Base-by-base conservation (phyloP, 2,113 vertebrate genomes). In the Psophia crepitans region DNA sequence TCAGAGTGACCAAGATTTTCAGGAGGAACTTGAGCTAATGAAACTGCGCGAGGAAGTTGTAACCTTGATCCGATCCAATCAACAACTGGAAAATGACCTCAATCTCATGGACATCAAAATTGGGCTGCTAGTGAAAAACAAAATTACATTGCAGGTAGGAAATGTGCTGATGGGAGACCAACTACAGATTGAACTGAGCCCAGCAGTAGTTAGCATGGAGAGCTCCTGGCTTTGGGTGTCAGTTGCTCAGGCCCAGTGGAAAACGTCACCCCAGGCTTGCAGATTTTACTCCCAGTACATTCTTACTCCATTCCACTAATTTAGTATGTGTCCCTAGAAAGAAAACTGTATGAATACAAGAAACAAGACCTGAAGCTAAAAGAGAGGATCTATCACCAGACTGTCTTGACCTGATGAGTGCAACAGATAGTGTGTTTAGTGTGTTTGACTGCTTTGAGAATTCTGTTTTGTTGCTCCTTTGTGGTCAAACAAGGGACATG, bases 41-140 rank as follows among this genome's bases (percentile, higher is more conserved):
- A 98, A 98, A 43, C 98, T 99, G 76, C 98, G 99, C 20, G 99
- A 99, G 90, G 99, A 99, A 93, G 99, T 99, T 87, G 98, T 99
- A 87, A 99, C 99, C 79, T 98, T 99, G 94, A 99, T 99, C 93
- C 99, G 99, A 90, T 99, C 99, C 85, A 99, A 99, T 97, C 99
- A 99, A 96, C 99, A 99, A 92, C 98, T 99, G 96, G 99, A 99
- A 98, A 99, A 99, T 60, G 99, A 99, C 96, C 99, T 99, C 85
- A 99, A 99, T 96, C 98, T 99, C 96, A 99, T 99, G 99, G 99
- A 99, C 92, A 99, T 99, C 96, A 99, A 99, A 97, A 99, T 99
- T 11, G 99, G 99, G 27, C 98, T 99, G 76, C 98, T 99, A 80
- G 99, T 99, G 75, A 99, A 99, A 97, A 99, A 99, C 94, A 99